These are phyloP conservation scores for Liodrosophila aerea DNA, from an alignment of 2,888 invertebrate genomes.

Conservation along the genomic window DNA sequence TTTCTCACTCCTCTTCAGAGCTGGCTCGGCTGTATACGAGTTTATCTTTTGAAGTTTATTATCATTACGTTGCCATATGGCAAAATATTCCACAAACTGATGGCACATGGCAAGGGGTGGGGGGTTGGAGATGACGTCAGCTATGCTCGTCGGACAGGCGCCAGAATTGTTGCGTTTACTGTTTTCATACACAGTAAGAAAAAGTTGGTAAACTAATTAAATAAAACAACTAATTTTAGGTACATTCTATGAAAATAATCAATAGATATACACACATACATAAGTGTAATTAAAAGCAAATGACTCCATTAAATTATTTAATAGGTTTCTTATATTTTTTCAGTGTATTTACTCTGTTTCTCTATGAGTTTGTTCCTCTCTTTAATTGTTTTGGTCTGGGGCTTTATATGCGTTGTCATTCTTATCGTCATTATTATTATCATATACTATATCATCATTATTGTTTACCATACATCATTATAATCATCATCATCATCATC, in stretches of 20 bases:
- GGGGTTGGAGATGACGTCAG: constrained; percentile 53
- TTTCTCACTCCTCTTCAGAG: constrained; percentile 13
- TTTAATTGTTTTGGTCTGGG: constrained; percentile 5
- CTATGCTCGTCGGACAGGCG: constrained; percentile 33
- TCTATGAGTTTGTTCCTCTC: constrained; percentile 7
- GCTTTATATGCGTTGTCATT: constrained; percentile 12
- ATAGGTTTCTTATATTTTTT: not conserved
- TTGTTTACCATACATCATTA: constrained; percentile 16
- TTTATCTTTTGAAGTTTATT: constrained; percentile 79
- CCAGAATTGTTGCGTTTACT: constrained; percentile 57
- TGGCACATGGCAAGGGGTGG: constrained; percentile 13
- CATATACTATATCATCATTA: constrained; percentile 1
- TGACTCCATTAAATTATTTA: not conserved
- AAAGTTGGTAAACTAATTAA: not conserved
- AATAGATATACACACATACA: too few species aligned
- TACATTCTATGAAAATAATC: too few species aligned
- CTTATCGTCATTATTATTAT: constrained; percentile 20
- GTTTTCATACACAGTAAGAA: constrained; percentile 25
- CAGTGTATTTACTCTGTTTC: not conserved
- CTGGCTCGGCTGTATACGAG: constrained; percentile 34
- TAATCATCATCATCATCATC: constrained; percentile 35
- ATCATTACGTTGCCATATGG: constrained; percentile 79
- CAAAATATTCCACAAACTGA: constrained; percentile 54
- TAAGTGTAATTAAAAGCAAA: too few species aligned
- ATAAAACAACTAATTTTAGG: too few species aligned